phyloP scores from a whole-genome alignment of 2,797 vertebrate species.

The Otolemur crassicaudatus region DNA sequence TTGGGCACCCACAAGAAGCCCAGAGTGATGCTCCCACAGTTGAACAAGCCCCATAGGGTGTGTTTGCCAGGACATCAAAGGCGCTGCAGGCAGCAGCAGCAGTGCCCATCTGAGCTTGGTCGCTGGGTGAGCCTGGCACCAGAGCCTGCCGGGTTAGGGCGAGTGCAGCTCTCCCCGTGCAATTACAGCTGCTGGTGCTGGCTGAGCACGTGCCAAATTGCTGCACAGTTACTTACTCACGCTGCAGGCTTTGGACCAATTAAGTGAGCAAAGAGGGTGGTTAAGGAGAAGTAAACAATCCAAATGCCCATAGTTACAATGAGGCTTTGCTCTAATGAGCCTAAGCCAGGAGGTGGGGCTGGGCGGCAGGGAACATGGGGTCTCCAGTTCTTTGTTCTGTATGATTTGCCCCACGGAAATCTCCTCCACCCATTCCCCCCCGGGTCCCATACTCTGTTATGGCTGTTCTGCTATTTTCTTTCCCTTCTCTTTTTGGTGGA shows the following conservation, averaged over 20 bases:
- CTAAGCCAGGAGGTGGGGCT: background rate
- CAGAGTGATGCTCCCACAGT: background rate
- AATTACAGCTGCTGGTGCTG: rapidly evolving
- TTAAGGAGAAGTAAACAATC: slow-evolving; percentile 66
- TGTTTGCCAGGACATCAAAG: slow-evolving; percentile 15
- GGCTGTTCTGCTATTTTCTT: background rate
- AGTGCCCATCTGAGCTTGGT: background rate
- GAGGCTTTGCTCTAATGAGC: background rate
- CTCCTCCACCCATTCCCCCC: background rate
- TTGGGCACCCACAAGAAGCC: background rate
- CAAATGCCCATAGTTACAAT: slow-evolving; percentile 55
- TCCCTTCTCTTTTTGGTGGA: background rate
- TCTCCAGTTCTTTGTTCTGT: background rate
- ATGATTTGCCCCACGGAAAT: background rate
- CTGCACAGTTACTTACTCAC: slow-evolving; percentile 46
- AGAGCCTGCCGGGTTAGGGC: background rate
- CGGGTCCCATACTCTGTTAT: background rate
- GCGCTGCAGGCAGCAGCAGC: background rate
- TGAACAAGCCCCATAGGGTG: background rate
- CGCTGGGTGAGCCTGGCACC: rapidly evolving
- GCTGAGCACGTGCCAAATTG: background rate
- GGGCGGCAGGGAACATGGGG: background rate
- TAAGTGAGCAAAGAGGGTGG: slow-evolving; percentile 68
- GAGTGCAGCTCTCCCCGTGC: rapidly evolving
- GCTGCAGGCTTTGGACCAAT: slow-evolving; percentile 72